A percentile compares a stretch with the other conserved stretches of the same genome.
phyloP scores from a whole-genome alignment of 2,888 invertebrate genomes.

The Marasmarcha lunaedactyla region DNA sequence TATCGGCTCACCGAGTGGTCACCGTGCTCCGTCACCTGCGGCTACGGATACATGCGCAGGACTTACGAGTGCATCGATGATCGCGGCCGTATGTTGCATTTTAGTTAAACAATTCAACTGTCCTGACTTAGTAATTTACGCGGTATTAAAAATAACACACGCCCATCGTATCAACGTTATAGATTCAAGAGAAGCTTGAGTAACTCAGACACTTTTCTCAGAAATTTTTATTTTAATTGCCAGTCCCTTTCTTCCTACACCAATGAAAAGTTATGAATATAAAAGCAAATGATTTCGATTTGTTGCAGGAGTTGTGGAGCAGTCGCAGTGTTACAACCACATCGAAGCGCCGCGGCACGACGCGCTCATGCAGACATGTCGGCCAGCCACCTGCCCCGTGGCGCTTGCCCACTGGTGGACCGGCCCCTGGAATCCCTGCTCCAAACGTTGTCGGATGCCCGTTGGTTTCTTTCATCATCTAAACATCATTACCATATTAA shows the following conservation, averaged over 20 bases:
- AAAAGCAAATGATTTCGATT: no score
- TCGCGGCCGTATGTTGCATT: constrained; percentile 37
- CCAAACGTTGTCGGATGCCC: constrained; percentile 47
- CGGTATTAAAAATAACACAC: no score
- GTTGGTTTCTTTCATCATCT: constrained; percentile 31
- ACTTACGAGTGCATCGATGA: constrained; percentile 45
- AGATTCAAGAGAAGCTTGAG: no score
- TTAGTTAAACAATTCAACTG: no score
- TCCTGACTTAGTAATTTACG: no score
- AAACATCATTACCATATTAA: not conserved
- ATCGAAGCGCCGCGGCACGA: constrained; percentile 67
- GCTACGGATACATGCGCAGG: constrained; percentile 77
- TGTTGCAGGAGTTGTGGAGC: constrained; percentile 66
- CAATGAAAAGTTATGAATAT: no score
- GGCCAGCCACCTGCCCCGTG: constrained; percentile 28
- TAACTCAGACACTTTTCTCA: no score
- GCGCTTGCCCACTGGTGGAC: constrained; percentile 87
- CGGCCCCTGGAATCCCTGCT: constrained; percentile 87
- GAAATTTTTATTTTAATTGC: no score
- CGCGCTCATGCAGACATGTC: constrained; percentile 74
- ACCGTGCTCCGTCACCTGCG: constrained; percentile 82
- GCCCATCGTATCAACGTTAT: no score
- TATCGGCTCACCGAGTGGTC: constrained; percentile 89
- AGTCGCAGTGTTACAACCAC: constrained; percentile 70
- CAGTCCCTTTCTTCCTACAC: no score